These are phyloP conservation scores for Notocelia uddmanniana DNA, from an alignment of 2,888 invertebrate genomes.

Conservation along the genomic window DNA sequence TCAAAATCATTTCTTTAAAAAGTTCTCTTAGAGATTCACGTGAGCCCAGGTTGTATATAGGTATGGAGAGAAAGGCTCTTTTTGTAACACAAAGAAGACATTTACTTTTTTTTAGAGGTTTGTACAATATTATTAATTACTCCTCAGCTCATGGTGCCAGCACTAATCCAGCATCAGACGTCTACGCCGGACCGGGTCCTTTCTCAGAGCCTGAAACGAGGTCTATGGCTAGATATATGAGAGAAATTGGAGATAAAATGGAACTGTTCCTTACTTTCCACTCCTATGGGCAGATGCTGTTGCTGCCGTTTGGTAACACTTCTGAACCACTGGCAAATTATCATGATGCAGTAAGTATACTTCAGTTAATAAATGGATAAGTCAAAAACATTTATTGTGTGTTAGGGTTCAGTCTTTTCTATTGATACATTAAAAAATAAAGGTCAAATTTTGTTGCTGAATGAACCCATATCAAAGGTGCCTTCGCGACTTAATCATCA, in stretches of 20 bases:
- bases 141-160: constrained; percentile 70
- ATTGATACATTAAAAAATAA: too few species aligned
- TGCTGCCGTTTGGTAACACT: constrained; percentile 86
- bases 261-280: constrained; percentile 86
- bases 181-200: constrained; percentile 80
- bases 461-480: too few species aligned
- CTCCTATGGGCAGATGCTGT: constrained; percentile 89
- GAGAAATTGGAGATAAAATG: constrained; percentile 59
- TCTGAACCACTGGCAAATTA: constrained; percentile 63
- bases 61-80: too few species aligned
- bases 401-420: too few species aligned
- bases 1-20: too few species aligned
- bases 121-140: constrained; percentile 37
- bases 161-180: constrained; percentile 70
- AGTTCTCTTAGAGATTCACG: too few species aligned
- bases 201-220: constrained; percentile 86
- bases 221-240: constrained; percentile 62
- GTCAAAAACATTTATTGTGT: too few species aligned
- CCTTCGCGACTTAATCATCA: too few species aligned
- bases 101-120: too few species aligned
- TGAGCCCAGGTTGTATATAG: too few species aligned
- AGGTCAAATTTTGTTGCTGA: too few species aligned
- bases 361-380: constrained; percentile 21
- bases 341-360: constrained; percentile 61
- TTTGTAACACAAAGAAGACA: too few species aligned